These are phyloP conservation scores for Cryptocheilus praepositus DNA, from an alignment of 2,888 invertebrate genomes.

Conservation along the genomic window DNA sequence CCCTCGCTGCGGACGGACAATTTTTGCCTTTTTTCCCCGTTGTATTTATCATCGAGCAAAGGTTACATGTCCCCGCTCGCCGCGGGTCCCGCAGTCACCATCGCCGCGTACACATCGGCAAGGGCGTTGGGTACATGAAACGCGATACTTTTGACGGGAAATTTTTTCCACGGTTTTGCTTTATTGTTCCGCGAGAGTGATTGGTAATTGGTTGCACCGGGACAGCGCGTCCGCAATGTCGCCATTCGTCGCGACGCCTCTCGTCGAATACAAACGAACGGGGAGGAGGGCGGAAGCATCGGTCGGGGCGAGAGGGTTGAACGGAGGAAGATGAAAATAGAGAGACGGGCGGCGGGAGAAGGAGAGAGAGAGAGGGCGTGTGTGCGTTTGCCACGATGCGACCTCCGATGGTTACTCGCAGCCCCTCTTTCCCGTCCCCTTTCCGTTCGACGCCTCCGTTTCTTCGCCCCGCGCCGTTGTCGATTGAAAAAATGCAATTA, in stretches of 20 bases:
- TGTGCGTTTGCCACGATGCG: slow-evolving; percentile 43
- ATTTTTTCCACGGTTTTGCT: slow-evolving; percentile 58
- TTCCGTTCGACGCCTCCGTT: too few species aligned
- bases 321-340: slow-evolving; percentile 15
- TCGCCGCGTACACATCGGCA: neutral
- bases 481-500: slow-evolving; percentile 56
- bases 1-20: too few species aligned
- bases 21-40: neutral
- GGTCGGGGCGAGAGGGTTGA: neutral
- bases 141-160: slow-evolving; percentile 62
- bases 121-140: slow-evolving; percentile 55
- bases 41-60: slow-evolving; percentile 1
- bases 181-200: slow-evolving; percentile 64
- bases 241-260: slow-evolving; percentile 31
- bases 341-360: slow-evolving; percentile 10
- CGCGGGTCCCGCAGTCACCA: neutral
- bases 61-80: slow-evolving; percentile 1
- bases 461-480: slow-evolving; percentile 10
- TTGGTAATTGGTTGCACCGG: slow-evolving; percentile 63
- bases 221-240: slow-evolving; percentile 46
- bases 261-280: slow-evolving; percentile 39
- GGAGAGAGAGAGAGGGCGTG: slow-evolving; percentile 25
- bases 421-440: too few species aligned
- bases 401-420: neutral
- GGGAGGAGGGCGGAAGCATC: neutral